Base-by-base conservation (phyloP, 2,888 invertebrate species). In the Stegophylla sp. region DNA sequence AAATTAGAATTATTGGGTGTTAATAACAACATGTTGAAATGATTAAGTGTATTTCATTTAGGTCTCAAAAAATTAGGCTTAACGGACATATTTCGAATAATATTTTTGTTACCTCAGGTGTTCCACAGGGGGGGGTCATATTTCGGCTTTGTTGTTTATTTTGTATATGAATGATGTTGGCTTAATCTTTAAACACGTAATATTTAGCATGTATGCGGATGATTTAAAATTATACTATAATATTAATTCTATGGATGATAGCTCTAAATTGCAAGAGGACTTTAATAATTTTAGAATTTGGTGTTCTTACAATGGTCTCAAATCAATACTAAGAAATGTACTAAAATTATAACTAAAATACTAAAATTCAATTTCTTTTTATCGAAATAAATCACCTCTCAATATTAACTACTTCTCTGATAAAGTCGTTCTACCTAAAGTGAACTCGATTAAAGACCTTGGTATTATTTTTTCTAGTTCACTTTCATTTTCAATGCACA, bases 1-100 rank as follows among this genome's bases (percentile, higher is more conserved):
- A 69, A 69, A 13, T 45, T 66, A 15, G 45, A 20, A 15, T 51
- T 48, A 17, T 28, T 69, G 51, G 26, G 51, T 45, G 64, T 64
- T 61, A 9, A 15, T 28, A 15, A 15, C 28, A 28, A 28, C 3
- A 61, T 61, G 2, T 28, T 61, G 13, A 61, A 61, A 1, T 61
- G 26, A 28, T 61, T 61, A 0, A 61, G 28, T 43, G 15, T 64
- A 64, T 64, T 20, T 64, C 41, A 20, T 64, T 64, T 20, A 34
- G n/a, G n/a, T n/a, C n/a, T n/a, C n/a, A n/a, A n/a, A n/a, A n/a
- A n/a, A n/a, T n/a, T n/a, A n/a, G 64, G 20, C 10, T 64, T 10
- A 64, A 64, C 12, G n/a, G n/a, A n/a, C 3, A 12, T 64, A 41
- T 43, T 64, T 64, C 41, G 13, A 64, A 20, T 10, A 20, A 20